phyloP scores from a whole-genome alignment of 2,888 invertebrate genomes.

The Rhagonycha lutea region DNA sequence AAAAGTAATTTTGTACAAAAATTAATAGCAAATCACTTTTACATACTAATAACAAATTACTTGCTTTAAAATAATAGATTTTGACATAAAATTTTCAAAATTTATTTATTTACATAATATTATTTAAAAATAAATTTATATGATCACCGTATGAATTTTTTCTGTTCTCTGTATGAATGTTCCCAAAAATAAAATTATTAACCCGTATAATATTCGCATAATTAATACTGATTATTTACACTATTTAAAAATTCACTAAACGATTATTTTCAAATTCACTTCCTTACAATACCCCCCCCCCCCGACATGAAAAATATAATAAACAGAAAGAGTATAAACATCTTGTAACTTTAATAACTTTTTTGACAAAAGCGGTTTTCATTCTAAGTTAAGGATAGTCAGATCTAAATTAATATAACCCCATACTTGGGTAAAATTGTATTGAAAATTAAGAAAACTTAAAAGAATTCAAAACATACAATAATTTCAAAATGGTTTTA shows the following conservation, averaged over 20 bases:
- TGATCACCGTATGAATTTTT: background rate
- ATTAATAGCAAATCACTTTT: slow-evolving; percentile 6
- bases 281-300: background rate
- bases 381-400: too few relatives aligned
- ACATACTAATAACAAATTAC: slow-evolving; percentile 1
- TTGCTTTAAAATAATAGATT: background rate
- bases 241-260: background rate
- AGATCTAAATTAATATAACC: background rate
- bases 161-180: too few relatives aligned
- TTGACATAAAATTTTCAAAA: slow-evolving; percentile 4
- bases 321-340: background rate
- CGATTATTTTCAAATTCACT: background rate
- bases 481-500: background rate
- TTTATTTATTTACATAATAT: background rate
- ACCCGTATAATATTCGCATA: background rate
- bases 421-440: background rate
- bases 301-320: background rate
- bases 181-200: background rate
- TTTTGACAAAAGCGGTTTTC: background rate
- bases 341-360: background rate
- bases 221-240: background rate
- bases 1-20: slow-evolving; percentile 5
- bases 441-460: background rate
- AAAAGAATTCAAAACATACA: background rate
- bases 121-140: background rate